phyloP scores from a whole-genome alignment of 2,888 invertebrate species.

The Notodonta ziczac region DNA sequence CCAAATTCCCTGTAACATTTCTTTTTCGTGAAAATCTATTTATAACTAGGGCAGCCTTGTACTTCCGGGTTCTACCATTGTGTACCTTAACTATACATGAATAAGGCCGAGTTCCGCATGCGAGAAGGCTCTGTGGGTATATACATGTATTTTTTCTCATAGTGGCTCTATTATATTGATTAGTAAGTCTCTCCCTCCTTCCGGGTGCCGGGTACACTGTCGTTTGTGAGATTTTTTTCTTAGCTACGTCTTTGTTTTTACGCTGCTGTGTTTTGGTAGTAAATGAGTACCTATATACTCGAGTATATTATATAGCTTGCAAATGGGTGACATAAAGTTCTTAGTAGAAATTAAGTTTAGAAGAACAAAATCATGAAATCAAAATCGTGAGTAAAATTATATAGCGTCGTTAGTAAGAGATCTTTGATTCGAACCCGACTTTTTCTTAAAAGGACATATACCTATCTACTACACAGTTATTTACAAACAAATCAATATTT shows the following conservation, averaged over 20 bases:
- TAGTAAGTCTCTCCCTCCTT: slow-evolving; percentile 76
- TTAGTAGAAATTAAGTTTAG: not conserved
- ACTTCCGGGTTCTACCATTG: slow-evolving; percentile 42
- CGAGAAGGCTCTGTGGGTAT: slow-evolving; percentile 39
- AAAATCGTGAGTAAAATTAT: no score
- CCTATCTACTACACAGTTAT: no score
- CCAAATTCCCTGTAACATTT: slow-evolving; percentile 84
- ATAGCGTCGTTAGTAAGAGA: no score
- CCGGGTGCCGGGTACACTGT: slow-evolving; percentile 62
- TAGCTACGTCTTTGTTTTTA: slow-evolving; percentile 72
- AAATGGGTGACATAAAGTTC: slow-evolving; percentile 29
- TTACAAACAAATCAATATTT: no score
- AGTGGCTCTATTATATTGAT: slow-evolving; percentile 85
- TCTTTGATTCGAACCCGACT: no score
- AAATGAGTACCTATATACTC: slow-evolving; percentile 46
- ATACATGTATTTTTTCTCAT: slow-evolving; percentile 78
- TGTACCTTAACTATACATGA: slow-evolving; percentile 45
- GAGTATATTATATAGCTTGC: slow-evolving; percentile 12
- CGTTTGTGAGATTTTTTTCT: slow-evolving; percentile 71
- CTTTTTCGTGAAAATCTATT: slow-evolving; percentile 85
- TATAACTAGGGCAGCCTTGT: slow-evolving; percentile 82
- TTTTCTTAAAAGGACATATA: no score
- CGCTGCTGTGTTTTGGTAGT: slow-evolving; percentile 50
- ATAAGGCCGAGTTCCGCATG: slow-evolving; percentile 44
- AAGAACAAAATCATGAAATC: no score